Base-by-base conservation (phyloP, 2,797 vertebrate genomes). In the Telmatherina bonti region DNA sequence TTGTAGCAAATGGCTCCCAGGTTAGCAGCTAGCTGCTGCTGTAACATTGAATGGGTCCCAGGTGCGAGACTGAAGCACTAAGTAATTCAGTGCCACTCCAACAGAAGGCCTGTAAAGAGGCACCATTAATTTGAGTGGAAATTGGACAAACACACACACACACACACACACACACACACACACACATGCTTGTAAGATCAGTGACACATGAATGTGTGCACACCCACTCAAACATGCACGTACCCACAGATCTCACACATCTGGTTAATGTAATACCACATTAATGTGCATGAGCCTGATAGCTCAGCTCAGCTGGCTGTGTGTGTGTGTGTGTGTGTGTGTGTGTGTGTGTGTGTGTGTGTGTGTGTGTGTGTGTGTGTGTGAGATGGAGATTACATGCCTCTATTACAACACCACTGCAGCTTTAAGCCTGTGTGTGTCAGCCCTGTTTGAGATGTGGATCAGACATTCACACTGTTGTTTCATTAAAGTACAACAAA, bases 41-140 rank as follows among this genome's bases (percentile, higher is more conserved):
- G 79, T 87, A 91, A 85, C 80, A 58, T 45, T 62, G 79, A 87
- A 92, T 93, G 88, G 83, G 87, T 93, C 93, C 91, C 92, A 89
- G 89, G 90, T 92, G 93, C 83, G 53, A 83, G 72, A 74, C 69
- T 88, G 88, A 91, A 91, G 90, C 86, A 92, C 92, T 91, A 75
- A 91, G 91, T 94, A 92, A 94, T 93, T 94, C 91, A 93, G 91
- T 91, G 87, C 81, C 82, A 88, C 90, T 92, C 90, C 75, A 91
- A 88, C 91, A 92, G 91, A 93, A 93, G 93, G 92, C 91, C 92
- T 88, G 91, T 93, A 93, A 93, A 93, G 89, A 91, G 90, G 83
- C 86, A 54, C 89, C 91, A 91, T 93, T 93, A 90, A 92, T 93
- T 93, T 92, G 86, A 82, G 86, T 91, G 87, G 84, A 87, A 91